Conservation (phyloP, 2,888 invertebrate species). For the Drosophila eohydei region DNA sequence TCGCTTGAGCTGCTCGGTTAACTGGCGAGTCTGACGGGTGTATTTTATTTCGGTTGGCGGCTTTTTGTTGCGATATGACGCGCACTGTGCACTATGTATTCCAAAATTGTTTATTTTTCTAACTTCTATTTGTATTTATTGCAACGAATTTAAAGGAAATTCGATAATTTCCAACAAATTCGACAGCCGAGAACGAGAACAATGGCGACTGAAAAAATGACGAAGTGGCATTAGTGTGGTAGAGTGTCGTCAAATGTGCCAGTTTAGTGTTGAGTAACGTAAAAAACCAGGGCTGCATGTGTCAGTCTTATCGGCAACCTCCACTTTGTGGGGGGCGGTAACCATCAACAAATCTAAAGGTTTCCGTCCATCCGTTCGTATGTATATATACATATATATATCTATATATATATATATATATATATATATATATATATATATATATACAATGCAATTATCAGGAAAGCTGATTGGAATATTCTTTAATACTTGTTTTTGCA, state of each 20-base stretch:
- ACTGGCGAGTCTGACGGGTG: conserved; percentile 36
- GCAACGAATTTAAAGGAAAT: conserved; percentile 65
- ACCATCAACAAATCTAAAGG: conserved; percentile 41
- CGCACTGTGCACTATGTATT: conserved; percentile 53
- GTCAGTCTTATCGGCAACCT: conserved; percentile 33
- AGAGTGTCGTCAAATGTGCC: conserved; percentile 31
- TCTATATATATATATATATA: neutral
- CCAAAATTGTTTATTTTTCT: conserved; percentile 59
- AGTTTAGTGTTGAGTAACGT: conserved; percentile 54
- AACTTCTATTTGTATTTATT: conserved; percentile 64
- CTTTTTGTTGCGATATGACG: conserved; percentile 36
- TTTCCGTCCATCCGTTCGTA: neutral
- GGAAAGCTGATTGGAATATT: conserved; percentile 24
- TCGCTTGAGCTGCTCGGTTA: conserved; percentile 55
- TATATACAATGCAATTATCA: conserved; percentile 7
- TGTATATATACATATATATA: neutral
- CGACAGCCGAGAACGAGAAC: conserved; percentile 78
- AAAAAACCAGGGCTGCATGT: conserved; percentile 48
- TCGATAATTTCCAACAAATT: conserved; percentile 71
- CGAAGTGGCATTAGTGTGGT: conserved; percentile 75
- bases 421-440: neutral
- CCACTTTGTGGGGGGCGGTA: conserved; percentile 67
- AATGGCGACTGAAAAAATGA: conserved; percentile 80
- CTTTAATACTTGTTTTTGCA: conserved; percentile 64
- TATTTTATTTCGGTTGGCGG: conserved; percentile 42